phyloP scores from a whole-genome alignment of 2,797 vertebrate genomes.

The Protonibea diacanthus region DNA sequence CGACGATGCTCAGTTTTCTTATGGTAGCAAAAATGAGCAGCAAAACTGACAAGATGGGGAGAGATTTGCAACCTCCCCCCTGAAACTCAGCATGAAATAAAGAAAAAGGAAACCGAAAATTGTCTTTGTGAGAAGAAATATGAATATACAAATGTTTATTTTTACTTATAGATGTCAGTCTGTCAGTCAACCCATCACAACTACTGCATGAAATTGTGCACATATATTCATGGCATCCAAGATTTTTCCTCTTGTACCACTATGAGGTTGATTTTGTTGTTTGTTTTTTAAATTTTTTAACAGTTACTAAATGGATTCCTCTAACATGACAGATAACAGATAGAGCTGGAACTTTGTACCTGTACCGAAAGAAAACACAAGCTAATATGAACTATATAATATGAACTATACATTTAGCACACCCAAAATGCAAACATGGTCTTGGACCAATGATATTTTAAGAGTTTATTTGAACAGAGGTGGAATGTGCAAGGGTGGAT shows the following conservation, averaged over 20 bases:
- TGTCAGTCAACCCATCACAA: not conserved
- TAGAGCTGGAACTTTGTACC: no score
- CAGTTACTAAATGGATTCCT: no score
- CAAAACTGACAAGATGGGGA: slow-evolving; percentile 3
- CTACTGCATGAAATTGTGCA: not conserved
- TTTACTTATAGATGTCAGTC: not conserved
- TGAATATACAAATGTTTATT: not conserved
- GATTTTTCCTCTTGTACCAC: not conserved
- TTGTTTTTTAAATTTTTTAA: not conserved
- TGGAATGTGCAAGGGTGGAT: no score
- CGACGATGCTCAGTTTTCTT: not conserved
- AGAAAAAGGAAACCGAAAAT: not conserved
- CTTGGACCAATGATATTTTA: no score
- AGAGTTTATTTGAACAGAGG: no score
- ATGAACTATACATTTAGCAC: not conserved
- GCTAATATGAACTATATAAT: no score
- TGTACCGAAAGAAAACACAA: no score
- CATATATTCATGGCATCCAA: not conserved
- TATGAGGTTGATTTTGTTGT: no score
- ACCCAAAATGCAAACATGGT: not conserved
- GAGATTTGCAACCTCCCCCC: slow-evolving; percentile 1
- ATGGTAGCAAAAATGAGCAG: slow-evolving; percentile 1
- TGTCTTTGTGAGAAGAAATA: not conserved
- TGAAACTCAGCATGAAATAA: slow-evolving; percentile 2
- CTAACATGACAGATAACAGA: not conserved